Percentiles rank a stretch among this genome's conserved stretches.
Conservation (phyloP, 2,797 vertebrate genomes). For the Catamblyrhynchus diadema region DNA sequence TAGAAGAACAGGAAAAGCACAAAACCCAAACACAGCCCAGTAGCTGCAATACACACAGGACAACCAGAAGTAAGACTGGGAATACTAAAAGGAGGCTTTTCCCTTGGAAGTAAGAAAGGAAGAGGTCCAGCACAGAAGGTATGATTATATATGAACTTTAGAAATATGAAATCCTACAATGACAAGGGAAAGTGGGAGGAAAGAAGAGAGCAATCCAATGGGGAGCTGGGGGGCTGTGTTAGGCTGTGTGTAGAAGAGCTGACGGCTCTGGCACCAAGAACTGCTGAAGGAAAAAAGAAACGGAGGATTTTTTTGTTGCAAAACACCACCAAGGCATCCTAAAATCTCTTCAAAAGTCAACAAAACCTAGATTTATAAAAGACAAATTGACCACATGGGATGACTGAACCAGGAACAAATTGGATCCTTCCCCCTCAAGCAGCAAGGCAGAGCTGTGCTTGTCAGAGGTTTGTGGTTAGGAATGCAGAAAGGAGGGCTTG, state of each 20-base stretch:
- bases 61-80: not conserved
- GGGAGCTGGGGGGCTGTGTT: not conserved
- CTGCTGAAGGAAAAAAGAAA: not conserved
- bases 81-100: not conserved
- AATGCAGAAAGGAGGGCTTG: not conserved
- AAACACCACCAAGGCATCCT: not conserved
- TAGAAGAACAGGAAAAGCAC: conserved; percentile 39
- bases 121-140: not conserved
- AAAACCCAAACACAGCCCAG: not conserved
- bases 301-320: not conserved
- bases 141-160: not conserved
- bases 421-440: not conserved
- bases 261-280: not conserved
- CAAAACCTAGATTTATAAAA: not conserved
- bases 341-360: not conserved
- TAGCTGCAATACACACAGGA: not conserved
- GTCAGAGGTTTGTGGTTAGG: not conserved
- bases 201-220: not conserved
- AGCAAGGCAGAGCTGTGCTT: not conserved
- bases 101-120: not conserved
- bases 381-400: not conserved
- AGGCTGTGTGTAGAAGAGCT: not conserved
- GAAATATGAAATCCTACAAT: not conserved
- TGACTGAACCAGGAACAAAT: not conserved
- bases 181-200: not conserved